phyloP scores from a whole-genome alignment of 2,113 vertebrate genomes.

The Genyomyrus donnyi region DNA sequence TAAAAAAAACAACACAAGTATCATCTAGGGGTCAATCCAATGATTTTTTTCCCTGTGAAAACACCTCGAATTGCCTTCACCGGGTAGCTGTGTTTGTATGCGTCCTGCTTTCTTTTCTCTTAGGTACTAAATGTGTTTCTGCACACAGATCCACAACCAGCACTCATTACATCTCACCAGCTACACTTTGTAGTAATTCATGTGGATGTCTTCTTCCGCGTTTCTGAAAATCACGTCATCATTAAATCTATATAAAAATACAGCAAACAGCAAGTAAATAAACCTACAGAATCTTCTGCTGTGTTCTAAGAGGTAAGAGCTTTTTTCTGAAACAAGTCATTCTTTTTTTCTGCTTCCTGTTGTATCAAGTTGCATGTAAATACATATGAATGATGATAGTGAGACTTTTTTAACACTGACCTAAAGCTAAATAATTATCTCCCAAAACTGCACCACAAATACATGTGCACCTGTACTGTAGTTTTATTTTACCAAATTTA shows the following conservation, averaged over 20 bases:
- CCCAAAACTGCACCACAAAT: background rate
- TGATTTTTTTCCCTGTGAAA: background rate
- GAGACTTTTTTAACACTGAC: background rate
- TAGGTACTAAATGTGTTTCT: background rate
- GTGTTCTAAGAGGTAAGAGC: background rate
- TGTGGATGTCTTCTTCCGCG: background rate
- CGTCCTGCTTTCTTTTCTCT: background rate
- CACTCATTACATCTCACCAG: background rate
- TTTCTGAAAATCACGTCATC: background rate
- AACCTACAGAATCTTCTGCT: background rate
- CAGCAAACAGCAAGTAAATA: background rate
- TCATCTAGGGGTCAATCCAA: conserved; percentile 14
- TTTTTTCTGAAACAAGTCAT: background rate
- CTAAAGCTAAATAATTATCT: background rate
- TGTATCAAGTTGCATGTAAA: background rate
- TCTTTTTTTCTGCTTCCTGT: background rate
- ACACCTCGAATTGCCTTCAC: background rate
- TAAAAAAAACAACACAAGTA: background rate
- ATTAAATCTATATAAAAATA: background rate
- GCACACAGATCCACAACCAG: background rate
- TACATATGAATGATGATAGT: background rate
- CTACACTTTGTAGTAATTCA: background rate
- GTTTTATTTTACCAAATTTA: background rate
- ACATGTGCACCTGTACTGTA: background rate
- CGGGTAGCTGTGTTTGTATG: background rate